A percentile compares a stretch with the other conserved stretches of the same genome.
These are phyloP conservation scores for Chromis chromis DNA, from an alignment of 2,797 vertebrate genomes.

Conservation along the genomic window DNA sequence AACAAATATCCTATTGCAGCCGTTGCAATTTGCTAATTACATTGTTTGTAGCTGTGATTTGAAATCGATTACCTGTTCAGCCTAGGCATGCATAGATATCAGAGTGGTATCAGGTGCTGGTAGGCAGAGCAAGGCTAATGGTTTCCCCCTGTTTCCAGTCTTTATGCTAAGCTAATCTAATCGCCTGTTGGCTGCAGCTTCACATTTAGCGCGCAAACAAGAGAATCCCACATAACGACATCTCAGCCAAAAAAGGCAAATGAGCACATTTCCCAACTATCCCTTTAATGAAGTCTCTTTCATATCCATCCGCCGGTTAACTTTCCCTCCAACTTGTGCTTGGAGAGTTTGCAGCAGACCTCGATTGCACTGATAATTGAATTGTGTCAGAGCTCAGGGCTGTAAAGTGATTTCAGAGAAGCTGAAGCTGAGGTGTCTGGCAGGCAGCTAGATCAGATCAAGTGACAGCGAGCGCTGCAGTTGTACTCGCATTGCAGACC, in stretches of 20 bases:
- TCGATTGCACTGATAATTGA: constrained; percentile 49
- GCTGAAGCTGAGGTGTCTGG: constrained; percentile 70
- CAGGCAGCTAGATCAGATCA: constrained; percentile 68
- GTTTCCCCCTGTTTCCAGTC: no score
- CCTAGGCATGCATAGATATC: no score
- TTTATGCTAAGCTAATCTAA: no score
- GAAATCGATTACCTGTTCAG: no score
- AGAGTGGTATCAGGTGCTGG: no score
- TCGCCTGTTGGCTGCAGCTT: no score
- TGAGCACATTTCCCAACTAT: background rate
- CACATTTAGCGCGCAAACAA: no score
- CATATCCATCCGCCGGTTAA: background rate
- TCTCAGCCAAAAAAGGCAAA: constrained; percentile 1
- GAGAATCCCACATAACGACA: no score
- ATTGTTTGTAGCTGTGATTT: no score
- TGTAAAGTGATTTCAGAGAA: constrained; percentile 67
- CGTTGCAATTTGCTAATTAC: no score
- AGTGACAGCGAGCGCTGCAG: constrained; percentile 77
- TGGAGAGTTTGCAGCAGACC: constrained; percentile 44
- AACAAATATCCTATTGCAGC: no score
- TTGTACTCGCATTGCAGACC: constrained; percentile 77
- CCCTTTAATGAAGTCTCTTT: constrained; percentile 8
- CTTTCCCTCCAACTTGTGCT: constrained; percentile 33
- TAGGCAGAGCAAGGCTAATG: no score
- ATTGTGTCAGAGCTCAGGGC: constrained; percentile 52